phyloP scores from a whole-genome alignment of 2,888 invertebrate species.

The Bombyx huttoni region DNA sequence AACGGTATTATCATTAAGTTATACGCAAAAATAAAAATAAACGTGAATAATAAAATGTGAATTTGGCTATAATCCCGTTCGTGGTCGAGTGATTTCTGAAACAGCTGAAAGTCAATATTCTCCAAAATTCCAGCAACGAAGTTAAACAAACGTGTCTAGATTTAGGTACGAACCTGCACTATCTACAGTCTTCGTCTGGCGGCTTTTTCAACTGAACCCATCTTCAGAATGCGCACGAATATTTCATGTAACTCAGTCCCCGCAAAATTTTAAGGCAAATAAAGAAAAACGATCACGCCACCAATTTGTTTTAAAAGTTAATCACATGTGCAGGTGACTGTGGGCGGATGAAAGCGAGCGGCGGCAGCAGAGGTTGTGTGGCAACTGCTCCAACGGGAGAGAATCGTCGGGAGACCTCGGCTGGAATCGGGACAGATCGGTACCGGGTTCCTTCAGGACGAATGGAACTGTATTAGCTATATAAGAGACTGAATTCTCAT shows the following conservation, averaged over 20 bases:
- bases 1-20: too few relatives aligned
- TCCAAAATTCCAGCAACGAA: background rate
- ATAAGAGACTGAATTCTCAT: constrained; percentile 20
- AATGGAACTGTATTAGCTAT: constrained; percentile 10
- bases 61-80: too few relatives aligned
- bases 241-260: background rate
- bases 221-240: constrained; percentile 12
- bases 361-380: constrained; percentile 23
- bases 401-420: constrained; percentile 16
- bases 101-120: background rate
- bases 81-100: too few relatives aligned
- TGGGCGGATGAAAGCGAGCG: constrained; percentile 23
- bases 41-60: too few relatives aligned
- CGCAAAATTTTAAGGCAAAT: constrained; percentile 12
- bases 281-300: constrained; percentile 31
- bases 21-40: too few relatives aligned
- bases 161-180: constrained; percentile 19
- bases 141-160: constrained; percentile 9
- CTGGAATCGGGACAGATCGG: constrained; percentile 8
- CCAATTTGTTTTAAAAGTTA: constrained; percentile 34
- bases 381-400: constrained; percentile 31
- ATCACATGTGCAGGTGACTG: constrained; percentile 35
- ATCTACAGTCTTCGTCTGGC: constrained; percentile 27
- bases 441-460: constrained; percentile 4
- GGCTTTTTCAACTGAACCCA: constrained; percentile 30